These are phyloP conservation scores for Phylloscopus trochilus DNA, from an alignment of 2,113 vertebrate species.

Conservation along the genomic window DNA sequence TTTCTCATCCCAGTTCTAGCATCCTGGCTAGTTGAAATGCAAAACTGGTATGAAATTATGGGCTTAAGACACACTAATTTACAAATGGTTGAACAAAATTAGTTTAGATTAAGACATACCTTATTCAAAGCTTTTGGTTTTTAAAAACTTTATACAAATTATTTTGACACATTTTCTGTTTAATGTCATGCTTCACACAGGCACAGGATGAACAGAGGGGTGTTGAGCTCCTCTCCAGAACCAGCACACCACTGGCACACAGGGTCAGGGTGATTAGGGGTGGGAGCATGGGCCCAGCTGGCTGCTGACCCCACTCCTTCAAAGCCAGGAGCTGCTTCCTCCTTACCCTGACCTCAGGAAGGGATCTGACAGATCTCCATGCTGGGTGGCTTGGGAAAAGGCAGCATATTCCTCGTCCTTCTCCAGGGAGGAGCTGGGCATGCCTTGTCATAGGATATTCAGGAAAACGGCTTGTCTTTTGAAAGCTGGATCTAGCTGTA, in stretches of 20 bases:
- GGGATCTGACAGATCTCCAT: accelerated
- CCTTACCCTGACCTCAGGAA: background rate
- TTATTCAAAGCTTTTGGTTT: background rate
- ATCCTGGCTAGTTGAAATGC: background rate
- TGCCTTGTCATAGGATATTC: accelerated
- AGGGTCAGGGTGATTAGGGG: background rate
- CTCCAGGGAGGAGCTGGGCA: background rate
- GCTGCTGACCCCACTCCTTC: accelerated
- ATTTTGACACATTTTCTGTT: background rate
- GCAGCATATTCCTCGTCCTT: background rate
- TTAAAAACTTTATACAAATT: background rate
- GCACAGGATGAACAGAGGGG: accelerated
- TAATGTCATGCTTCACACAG: background rate
- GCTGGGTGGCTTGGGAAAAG: accelerated
- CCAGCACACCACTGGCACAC: accelerated
- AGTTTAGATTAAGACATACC: background rate
- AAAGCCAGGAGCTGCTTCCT: accelerated
- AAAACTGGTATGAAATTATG: background rate
- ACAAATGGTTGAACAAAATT: background rate
- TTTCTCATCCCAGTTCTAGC: background rate
- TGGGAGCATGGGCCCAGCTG: background rate
- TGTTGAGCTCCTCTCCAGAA: background rate
- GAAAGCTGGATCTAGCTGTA: background rate
- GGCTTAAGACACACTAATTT: background rate
- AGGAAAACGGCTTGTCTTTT: background rate